Percentiles rank a stretch among this genome's conserved stretches.
Conservation (phyloP, 2,888 invertebrate species). For the Euspilapteryx auroguttella region DNA sequence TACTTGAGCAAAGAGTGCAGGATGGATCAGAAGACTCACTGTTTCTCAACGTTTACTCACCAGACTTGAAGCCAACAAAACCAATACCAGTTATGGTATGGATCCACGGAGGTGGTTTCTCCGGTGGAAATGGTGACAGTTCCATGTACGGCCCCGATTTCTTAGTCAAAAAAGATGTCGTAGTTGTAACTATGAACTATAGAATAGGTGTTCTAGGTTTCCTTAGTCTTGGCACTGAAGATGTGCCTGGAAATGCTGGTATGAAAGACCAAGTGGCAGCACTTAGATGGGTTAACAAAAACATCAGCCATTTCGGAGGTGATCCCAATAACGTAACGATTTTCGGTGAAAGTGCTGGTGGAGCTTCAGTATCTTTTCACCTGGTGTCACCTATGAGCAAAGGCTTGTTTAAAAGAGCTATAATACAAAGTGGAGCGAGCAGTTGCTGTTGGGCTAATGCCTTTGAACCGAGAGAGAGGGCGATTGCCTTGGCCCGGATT, state of each 20-base stretch:
- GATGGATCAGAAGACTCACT: slow-evolving; percentile 36
- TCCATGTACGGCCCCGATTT: slow-evolving; percentile 33
- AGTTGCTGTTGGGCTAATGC: slow-evolving; percentile 54
- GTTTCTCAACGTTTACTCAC: slow-evolving; percentile 38
- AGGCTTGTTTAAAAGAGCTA: slow-evolving; percentile 46
- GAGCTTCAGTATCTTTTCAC: slow-evolving; percentile 23
- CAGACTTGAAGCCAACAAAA: slow-evolving; percentile 15
- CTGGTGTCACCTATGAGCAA: slow-evolving; percentile 40
- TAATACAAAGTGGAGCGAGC: slow-evolving; percentile 70
- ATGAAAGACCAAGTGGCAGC: slow-evolving; percentile 49
- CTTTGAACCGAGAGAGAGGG: slow-evolving; percentile 35
- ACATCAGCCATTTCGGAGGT: slow-evolving; percentile 35
- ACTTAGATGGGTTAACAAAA: slow-evolving; percentile 33
- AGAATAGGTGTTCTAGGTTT: slow-evolving; percentile 36
- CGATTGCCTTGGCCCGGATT: slow-evolving; percentile 17
- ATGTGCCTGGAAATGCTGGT: slow-evolving; percentile 43
- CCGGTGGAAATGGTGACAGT: slow-evolving; percentile 25
- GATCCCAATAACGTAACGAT: slow-evolving; percentile 38
- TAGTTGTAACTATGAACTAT: slow-evolving; percentile 41
- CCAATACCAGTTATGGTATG: slow-evolving; percentile 33
- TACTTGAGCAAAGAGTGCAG: slow-evolving; percentile 9
- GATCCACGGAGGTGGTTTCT: slow-evolving; percentile 35
- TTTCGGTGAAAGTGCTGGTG: slow-evolving; percentile 46
- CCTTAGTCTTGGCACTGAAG: slow-evolving; percentile 29
- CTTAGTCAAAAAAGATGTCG: slow-evolving; percentile 25